Percentiles rank a stretch among this genome's conserved stretches.
phyloP scores from a whole-genome alignment of 2,113 vertebrate genomes.

The Oncorhynchus gorbuscha region DNA sequence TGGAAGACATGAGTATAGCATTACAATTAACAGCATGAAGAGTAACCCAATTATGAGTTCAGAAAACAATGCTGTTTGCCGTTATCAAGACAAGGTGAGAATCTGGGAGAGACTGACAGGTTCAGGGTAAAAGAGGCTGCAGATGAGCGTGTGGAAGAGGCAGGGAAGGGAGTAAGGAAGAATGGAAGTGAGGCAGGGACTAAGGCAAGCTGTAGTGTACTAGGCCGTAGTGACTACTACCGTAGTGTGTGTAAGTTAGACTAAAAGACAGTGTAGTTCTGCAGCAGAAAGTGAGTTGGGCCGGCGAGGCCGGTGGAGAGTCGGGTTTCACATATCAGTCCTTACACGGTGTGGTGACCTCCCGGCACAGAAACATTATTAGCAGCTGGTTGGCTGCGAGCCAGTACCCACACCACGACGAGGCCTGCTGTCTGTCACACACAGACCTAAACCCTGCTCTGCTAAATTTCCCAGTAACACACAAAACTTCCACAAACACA shows the following conservation, averaged over 20 bases:
- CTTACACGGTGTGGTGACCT: slow-evolving; percentile 66
- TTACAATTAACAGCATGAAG: no score
- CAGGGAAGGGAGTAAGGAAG: slow-evolving; percentile 1
- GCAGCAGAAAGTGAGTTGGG: neutral
- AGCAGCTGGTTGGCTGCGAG: slow-evolving; percentile 72
- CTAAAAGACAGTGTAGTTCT: no score
- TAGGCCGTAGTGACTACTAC: no score
- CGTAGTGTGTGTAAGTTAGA: no score
- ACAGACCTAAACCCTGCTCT: slow-evolving; percentile 22
- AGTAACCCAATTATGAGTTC: no score
- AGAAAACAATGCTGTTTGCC: no score
- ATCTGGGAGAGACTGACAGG: no score
- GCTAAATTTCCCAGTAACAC: slow-evolving; percentile 17
- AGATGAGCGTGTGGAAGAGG: neutral
- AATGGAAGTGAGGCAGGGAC: slow-evolving; percentile 3
- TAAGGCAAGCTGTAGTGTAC: neutral
- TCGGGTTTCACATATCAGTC: slow-evolving; percentile 74
- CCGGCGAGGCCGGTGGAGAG: slow-evolving; percentile 16
- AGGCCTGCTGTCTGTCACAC: slow-evolving; percentile 37
- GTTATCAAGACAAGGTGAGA: no score
- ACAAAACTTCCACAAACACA: slow-evolving; percentile 23
- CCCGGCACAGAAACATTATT: slow-evolving; percentile 68
- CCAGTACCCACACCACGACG: slow-evolving; percentile 47
- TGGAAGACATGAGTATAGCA: no score
- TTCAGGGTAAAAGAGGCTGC: neutral